Evolutionary conservation across 1,140 invertebrate genomes (phyloP).

Genomic region (Gerris buenoi): DNA sequence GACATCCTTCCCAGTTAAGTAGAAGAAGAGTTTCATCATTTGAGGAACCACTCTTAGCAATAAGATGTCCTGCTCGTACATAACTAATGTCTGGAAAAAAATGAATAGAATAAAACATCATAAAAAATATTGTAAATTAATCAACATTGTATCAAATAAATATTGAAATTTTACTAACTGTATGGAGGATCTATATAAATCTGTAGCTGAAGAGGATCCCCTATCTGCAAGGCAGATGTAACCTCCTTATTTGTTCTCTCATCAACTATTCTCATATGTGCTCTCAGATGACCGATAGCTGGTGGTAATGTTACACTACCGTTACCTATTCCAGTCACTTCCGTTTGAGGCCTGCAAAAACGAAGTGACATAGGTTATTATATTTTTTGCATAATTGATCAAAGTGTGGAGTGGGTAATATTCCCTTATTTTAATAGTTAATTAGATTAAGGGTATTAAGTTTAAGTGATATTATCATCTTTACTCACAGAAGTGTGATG

Average conservation of each 20-base stretch:
- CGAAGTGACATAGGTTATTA: too few species aligned
- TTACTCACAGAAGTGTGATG: too few species aligned
- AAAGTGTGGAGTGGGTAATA: too few species aligned
- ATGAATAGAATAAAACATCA: too few species aligned
- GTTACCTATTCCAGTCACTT: slow-evolving; percentile 6
- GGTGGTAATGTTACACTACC: background rate
- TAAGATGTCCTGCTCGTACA: slow-evolving; percentile 36
- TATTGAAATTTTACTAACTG: too few species aligned
- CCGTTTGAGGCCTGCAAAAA: slow-evolving; percentile 6
- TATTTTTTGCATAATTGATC: too few species aligned
- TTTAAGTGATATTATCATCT: too few species aligned
- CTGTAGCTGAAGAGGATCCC: slow-evolving; percentile 31
- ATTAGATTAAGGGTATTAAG: too few species aligned
- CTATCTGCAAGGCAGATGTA: slow-evolving; percentile 28
- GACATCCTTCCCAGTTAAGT: slow-evolving; percentile 38
- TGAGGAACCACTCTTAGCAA: slow-evolving; percentile 36
- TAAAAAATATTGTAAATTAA: too few species aligned
- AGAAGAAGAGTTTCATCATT: slow-evolving; percentile 34
- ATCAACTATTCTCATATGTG: slow-evolving; percentile 22
- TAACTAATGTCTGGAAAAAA: slow-evolving; percentile 29
- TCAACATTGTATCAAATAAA: background rate
- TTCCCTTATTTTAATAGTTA: too few species aligned
- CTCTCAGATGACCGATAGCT: slow-evolving; percentile 13
- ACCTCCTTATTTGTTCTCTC: slow-evolving; percentile 14
- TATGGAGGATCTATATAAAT: slow-evolving; percentile 30